Evolutionary conservation across 2,113 vertebrate species (phyloP), one percentile per base, ranked within the genome.

Genomic region (Kryptolebias marmoratus): DNA sequence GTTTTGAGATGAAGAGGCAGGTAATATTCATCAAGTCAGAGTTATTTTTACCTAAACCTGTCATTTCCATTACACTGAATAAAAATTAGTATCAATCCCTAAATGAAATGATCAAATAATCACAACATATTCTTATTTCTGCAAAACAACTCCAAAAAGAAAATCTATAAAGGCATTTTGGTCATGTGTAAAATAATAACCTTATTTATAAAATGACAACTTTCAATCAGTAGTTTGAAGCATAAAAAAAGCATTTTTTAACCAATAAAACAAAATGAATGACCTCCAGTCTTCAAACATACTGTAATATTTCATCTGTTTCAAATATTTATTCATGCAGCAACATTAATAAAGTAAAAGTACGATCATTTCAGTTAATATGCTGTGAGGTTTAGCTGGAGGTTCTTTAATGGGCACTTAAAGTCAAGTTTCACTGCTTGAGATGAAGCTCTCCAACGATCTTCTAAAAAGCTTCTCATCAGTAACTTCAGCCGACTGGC

Each of bases 401-500:
- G 39, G 49, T 15, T 27, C 63, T 55, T 63, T 69, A 45, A 53
- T 30, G 28, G 55, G 44, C 44, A 64, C 59, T 59, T 36, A 60
- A 44, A 64, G 60, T 12, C 62, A 18, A 16, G 14, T 58, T 65
- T 5, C 3, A 11, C 22, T 52, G 18, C 6, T 52, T 5, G 15
- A 52, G 5, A 42, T 8, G 39, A 42, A 63, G 27, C 44, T 57
- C 16, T 61, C 61, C 28, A 64, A 58, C 27, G 31, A 77, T 48
- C 52, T 50, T 27, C 75, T 81, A 67, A 77, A 76, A 61, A 69
- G 73, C 58, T 52, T 61, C 61, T 28, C 30, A 71, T 75, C 60
- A 68, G 75, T 82, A 18, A 59, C 64, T 64, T 50, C 70, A 66
- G 57, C 48, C 56, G 16, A 53, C 71, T 72, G 15, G 44, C 11